Evolutionary conservation across 2,888 invertebrate genomes (phyloP), one percentile per base, ranked within the genome.

Genomic region (Adelognathus sp.): DNA sequence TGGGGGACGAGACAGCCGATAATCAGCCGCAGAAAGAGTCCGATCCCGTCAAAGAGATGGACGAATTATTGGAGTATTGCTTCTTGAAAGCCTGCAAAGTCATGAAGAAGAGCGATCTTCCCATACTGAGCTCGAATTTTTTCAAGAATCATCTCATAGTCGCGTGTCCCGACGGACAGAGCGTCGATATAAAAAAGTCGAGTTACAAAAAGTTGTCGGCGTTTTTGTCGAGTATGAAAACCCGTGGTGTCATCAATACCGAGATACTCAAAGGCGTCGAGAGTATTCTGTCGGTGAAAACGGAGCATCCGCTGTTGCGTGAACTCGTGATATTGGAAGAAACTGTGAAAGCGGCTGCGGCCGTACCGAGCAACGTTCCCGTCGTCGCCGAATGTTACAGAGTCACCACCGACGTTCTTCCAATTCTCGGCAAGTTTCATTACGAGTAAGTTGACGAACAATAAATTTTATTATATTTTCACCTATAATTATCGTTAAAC

Each of bases 151-250:
- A 95, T 83, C 93, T 96, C 86, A 91, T 95, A 81, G 93, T 94
- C 71, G 93, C 94, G 58, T 95, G 97, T 86, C 96, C 97, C 0
- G 88, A 93, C n/a, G 94, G 94, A 2, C 92, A 93, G 58, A 93
- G 92, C 14, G 90, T 98, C 39, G 98, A 98, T 88, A 93, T 98
- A 0, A 98, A 98, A 89, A 98, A 97, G 90, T 96, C 97, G 0
- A 95, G 95, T 9, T 97, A 95, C 88, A 98, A 98, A 92, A 98
- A 98, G 92, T 92, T 98, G 69, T 95, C 97, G 11, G 95, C 96
- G 77, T 98, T 98, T 89, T 92, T 98, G 29, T 95, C 94, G 76
- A 94, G 94, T 80, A 97, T 98, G 96, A 88, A 87, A 75, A 79
- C 81, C 6, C 87, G 86, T 77, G 89, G 88, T 27, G 76, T 91